These are phyloP conservation scores for Sebastes cheni DNA, from an alignment of 2,797 vertebrate genomes.

Conservation along the genomic window DNA sequence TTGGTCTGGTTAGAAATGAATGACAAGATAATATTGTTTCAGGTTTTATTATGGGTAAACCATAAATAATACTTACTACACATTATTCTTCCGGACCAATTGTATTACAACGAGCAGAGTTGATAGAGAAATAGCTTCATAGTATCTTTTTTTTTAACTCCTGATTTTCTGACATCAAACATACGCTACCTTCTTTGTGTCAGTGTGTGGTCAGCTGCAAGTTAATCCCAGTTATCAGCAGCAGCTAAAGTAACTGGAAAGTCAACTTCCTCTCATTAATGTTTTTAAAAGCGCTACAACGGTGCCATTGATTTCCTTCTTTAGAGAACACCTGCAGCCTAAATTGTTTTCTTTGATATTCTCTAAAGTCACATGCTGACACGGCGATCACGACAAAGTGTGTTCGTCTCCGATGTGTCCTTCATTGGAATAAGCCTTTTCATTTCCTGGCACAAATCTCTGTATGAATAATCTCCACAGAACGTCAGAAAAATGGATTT, in stretches of 20 bases:
- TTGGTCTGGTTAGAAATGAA: too few species aligned
- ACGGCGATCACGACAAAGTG: neutral
- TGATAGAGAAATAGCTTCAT: neutral
- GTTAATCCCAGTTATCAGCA: neutral
- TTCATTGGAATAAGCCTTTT: neutral
- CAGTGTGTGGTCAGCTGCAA: neutral
- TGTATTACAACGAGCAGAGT: neutral
- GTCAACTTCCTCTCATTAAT: neutral
- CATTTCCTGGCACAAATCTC: neutral
- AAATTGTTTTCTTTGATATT: neutral
- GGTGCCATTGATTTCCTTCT: neutral
- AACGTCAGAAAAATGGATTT: neutral
- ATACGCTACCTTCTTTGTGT: neutral
- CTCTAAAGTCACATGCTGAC: neutral
- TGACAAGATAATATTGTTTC: too few species aligned
- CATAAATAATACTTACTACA: neutral
- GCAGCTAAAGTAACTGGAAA: neutral
- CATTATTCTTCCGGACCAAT: neutral
- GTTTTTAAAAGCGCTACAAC: neutral
- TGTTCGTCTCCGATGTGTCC: neutral
- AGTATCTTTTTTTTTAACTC: neutral
- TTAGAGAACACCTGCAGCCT: neutral
- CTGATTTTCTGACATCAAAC: neutral
- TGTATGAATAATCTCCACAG: neutral
- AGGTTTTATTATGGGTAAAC: neutral